Percentiles rank a stretch among this genome's conserved stretches.
Conservation (phyloP, 2,888 invertebrate species). For the Junonia oenone region DNA sequence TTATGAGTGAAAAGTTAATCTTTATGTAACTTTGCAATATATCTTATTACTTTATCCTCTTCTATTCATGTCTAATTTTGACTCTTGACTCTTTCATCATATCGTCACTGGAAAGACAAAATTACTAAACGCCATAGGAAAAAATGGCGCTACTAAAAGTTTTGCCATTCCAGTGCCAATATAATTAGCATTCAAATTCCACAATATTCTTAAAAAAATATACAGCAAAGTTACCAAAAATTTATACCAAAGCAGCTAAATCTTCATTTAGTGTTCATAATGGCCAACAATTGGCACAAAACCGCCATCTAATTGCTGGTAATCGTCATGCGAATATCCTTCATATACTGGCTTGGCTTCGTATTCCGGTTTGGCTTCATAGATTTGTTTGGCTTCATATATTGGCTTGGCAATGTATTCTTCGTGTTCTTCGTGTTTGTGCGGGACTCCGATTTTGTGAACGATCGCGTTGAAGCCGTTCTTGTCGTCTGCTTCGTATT, state of each 20-base stretch:
- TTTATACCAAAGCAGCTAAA: not conserved
- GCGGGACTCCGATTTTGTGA: slow-evolving; percentile 73
- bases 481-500: slow-evolving; percentile 80
- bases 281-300: slow-evolving; percentile 54
- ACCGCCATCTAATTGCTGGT: slow-evolving; percentile 53
- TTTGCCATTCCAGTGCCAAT: no score
- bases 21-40: not conserved
- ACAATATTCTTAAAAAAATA: not conserved
- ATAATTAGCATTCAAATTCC: no score
- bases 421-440: slow-evolving; percentile 42
- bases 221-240: not conserved
- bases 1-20: not conserved
- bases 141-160: no score
- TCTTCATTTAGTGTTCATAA: slow-evolving; percentile 44
- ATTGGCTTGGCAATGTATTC: slow-evolving; percentile 37
- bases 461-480: slow-evolving; percentile 81
- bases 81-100: no score
- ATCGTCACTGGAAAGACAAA: no score
- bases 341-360: slow-evolving; percentile 25
- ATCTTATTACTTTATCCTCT: not conserved
- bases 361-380: slow-evolving; percentile 7
- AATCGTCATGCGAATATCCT: slow-evolving; percentile 35
- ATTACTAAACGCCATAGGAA: no score
- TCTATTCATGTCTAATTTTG: no score
- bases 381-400: slow-evolving; percentile 32